Evolutionary conservation across 2,113 vertebrate genomes (phyloP).

Genomic region (Melanocharis versteri): DNA sequence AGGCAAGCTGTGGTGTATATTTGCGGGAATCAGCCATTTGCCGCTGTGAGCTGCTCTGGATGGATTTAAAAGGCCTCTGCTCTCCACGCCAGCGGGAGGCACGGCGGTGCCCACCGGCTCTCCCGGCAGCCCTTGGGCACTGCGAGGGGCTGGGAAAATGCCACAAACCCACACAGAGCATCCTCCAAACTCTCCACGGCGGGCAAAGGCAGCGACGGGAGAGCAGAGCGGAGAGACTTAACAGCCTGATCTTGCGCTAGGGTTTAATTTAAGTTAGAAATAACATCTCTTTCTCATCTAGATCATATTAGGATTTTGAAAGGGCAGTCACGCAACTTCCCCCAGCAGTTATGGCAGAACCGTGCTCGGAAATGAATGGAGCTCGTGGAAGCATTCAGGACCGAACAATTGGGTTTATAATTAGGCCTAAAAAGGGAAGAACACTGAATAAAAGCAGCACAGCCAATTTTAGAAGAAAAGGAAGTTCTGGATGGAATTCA

Average conservation of each 20-base stretch:
- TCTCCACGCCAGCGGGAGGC: background rate
- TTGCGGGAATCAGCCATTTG: background rate
- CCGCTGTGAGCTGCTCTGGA: background rate
- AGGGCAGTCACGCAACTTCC: constrained; percentile 61
- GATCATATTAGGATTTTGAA: constrained; percentile 61
- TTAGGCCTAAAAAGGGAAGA: constrained; percentile 61
- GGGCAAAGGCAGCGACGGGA: rapidly evolving
- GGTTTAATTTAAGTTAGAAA: constrained; percentile 56
- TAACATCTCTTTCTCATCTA: constrained; percentile 52
- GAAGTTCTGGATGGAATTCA: constrained; percentile 62
- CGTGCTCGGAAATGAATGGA: constrained; percentile 51
- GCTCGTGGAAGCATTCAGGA: constrained; percentile 65
- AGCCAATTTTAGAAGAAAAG: constrained; percentile 68
- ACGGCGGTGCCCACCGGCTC: rapidly evolving
- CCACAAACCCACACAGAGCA: background rate
- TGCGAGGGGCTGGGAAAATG: background rate
- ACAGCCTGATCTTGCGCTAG: background rate
- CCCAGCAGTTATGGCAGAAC: constrained; percentile 48
- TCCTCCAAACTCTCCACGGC: background rate
- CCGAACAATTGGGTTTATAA: constrained; percentile 61
- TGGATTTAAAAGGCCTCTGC: background rate
- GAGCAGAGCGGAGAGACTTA: background rate
- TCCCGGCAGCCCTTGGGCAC: rapidly evolving
- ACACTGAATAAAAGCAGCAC: constrained; percentile 63
- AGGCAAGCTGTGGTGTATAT: background rate